Base-by-base conservation (phyloP, 2,797 vertebrate species). In the Channallabes apus region DNA sequence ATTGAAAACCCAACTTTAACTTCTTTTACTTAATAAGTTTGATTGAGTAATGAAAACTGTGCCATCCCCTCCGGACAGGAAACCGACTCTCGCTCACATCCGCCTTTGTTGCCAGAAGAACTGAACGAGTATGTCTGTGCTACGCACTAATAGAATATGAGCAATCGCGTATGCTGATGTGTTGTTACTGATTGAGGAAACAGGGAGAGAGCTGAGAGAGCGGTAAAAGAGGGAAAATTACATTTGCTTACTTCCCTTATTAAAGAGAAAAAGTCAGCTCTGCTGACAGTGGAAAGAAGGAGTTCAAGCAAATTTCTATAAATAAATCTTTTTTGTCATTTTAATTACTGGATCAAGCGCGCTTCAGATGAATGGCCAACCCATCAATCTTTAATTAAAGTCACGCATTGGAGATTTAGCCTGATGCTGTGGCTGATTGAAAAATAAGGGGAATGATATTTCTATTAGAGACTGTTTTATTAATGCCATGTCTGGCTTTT, bases 371-470 rank as follows among this genome's bases (percentile, higher is more conserved):
- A 94, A 94, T 88, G 85, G 91, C 90, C 89, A 81, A 88, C 87
- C 93, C 93, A 95, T 95, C 94, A 94, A 94, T 95, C 95, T 95
- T 95, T 96, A 95, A 96, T 96, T 95, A 95, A 95, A 95, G 94
- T 95, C 94, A 94, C 91, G 93, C 92, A 94, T 94, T 94, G 92
- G 89, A 90, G 94, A 95, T 94, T 91, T 94, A 94, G 93, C 88
- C 89, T 83, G 89, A 94, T 94, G 91, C 91, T 91, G 89, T 90
- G 93, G 91, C 94, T 95, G 94, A 95, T 95, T 95, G 94, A 95
- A 95, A 95, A 96, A 95, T 95, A 95, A 95, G 94, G 92, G 87
- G 93, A 95, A 95, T 95, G 93, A 94, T 95, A 95, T 95, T 95
- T 96, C 93, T 95, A 95, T 95, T 95, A 95, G 93, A 93, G 94